Evolutionary conservation across 1,140 invertebrate genomes (phyloP).

Genomic region (Philotrypesis tridentata): DNA sequence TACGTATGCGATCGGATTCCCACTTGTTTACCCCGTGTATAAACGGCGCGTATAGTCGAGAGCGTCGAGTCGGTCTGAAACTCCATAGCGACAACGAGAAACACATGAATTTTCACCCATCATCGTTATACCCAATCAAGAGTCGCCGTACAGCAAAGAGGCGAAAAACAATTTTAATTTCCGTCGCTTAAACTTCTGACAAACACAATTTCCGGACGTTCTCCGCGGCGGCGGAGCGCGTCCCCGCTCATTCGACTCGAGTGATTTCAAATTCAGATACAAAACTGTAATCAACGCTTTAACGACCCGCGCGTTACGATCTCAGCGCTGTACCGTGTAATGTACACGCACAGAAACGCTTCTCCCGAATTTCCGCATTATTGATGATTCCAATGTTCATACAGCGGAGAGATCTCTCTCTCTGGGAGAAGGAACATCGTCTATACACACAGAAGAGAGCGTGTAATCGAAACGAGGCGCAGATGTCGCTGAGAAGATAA

Average conservation of each 20-base stretch:
- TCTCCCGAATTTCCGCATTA: not conserved
- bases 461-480: slow-evolving; percentile 28
- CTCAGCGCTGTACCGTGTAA: not conserved
- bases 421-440: slow-evolving; percentile 9
- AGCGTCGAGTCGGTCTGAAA: too few relatives aligned
- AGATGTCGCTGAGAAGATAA: slow-evolving; percentile 39
- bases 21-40: too few relatives aligned
- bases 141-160: not conserved
- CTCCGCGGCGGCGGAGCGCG: not conserved
- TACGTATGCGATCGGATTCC: too few relatives aligned
- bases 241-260: not conserved
- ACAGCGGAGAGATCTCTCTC: too few relatives aligned
- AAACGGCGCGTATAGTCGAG: too few relatives aligned
- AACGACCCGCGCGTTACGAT: not conserved
- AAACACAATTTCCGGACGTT: not conserved
- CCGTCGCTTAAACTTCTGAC: not conserved
- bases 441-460: too few relatives aligned
- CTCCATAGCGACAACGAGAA: too few relatives aligned
- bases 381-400: slow-evolving; percentile 32
- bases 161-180: not conserved
- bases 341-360: too few relatives aligned
- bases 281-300: not conserved
- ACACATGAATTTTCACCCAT: not conserved
- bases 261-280: not conserved
- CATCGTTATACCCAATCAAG: not conserved